Conservation (phyloP, 2,888 invertebrate species). For the Eristalinus aeneus region DNA sequence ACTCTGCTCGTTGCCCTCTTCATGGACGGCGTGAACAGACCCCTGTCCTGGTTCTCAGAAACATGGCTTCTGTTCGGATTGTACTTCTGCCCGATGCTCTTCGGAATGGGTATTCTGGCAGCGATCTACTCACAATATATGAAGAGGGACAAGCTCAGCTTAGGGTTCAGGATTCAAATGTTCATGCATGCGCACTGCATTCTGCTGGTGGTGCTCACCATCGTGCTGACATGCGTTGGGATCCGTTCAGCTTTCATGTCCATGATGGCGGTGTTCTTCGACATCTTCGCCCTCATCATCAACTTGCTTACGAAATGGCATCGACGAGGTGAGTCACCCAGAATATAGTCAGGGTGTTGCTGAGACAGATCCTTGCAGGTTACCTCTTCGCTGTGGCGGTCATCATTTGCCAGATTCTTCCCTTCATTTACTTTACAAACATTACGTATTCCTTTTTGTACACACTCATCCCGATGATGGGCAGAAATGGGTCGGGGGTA, state of each 20-base stretch:
- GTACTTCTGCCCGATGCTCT: conserved; percentile 79
- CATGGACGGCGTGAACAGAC: conserved; percentile 79
- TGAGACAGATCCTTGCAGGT: conserved; percentile 69
- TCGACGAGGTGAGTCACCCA: conserved; percentile 74
- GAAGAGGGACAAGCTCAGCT: conserved; percentile 76
- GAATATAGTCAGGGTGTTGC: background rate
- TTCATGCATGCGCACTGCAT: conserved; percentile 79
- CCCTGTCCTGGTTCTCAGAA: conserved; percentile 84
- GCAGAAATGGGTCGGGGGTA: conserved; percentile 81
- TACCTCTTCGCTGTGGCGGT: conserved; percentile 79
- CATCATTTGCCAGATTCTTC: conserved; percentile 79
- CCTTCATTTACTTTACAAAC: conserved; percentile 81
- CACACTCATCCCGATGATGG: conserved; percentile 84
- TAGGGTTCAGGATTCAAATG: conserved; percentile 78
- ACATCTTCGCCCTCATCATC: conserved; percentile 76
- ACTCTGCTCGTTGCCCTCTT: conserved; percentile 78
- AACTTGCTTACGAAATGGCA: conserved; percentile 78
- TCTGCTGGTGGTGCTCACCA: conserved; percentile 75
- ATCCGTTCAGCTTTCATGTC: conserved; percentile 77
- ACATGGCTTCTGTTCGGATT: conserved; percentile 81
- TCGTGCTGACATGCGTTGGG: conserved; percentile 74
- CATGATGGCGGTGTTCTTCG: conserved; percentile 78
- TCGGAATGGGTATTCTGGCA: conserved; percentile 77
- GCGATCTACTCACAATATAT: conserved; percentile 76
- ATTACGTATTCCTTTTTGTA: conserved; percentile 80